phyloP scores from a whole-genome alignment of 2,888 invertebrate genomes.

The Cosmorhoe ocellata region DNA sequence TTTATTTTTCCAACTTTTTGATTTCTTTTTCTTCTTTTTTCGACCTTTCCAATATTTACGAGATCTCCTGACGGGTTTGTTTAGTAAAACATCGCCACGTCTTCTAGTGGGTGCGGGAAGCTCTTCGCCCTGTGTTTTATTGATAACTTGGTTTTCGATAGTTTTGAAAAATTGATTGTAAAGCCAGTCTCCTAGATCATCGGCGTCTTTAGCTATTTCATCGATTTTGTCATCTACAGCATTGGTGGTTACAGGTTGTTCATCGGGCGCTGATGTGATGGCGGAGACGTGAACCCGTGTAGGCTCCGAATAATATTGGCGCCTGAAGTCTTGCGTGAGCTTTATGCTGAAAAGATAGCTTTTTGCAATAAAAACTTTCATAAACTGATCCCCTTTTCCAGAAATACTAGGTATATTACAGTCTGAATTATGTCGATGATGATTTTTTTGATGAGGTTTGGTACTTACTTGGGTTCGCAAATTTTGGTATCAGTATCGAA shows the following conservation, averaged over 20 bases:
- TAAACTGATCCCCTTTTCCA: no score
- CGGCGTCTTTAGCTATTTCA: conserved; percentile 58
- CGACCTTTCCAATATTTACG: conserved; percentile 40
- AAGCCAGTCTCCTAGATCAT: conserved; percentile 72
- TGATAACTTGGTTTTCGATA: conserved; percentile 70
- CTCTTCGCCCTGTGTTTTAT: conserved; percentile 52
- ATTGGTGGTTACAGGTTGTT: conserved; percentile 36
- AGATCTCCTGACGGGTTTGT: conserved; percentile 39
- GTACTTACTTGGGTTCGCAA: conserved; percentile 70
- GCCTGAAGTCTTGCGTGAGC: conserved; percentile 52
- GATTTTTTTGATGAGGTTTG: no score
- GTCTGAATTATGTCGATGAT: no score
- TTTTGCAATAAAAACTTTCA: no score
- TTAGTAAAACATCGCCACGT: conserved; percentile 37
- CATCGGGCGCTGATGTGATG: conserved; percentile 24
- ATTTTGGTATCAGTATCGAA: conserved; percentile 73
- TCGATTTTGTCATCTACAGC: conserved; percentile 49
- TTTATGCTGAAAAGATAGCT: conserved; percentile 48
- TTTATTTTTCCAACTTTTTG: conserved; percentile 54
- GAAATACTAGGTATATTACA: no score
- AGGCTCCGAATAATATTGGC: conserved; percentile 44
- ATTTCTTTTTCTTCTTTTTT: conserved; percentile 42
- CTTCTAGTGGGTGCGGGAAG: conserved; percentile 49
- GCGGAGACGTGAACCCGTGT: conserved; percentile 35
- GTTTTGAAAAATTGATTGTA: conserved; percentile 76